Percentiles rank a stretch among this genome's conserved stretches.
Conservation (phyloP, 2,797 vertebrate genomes). For the Masticophis lateralis region DNA sequence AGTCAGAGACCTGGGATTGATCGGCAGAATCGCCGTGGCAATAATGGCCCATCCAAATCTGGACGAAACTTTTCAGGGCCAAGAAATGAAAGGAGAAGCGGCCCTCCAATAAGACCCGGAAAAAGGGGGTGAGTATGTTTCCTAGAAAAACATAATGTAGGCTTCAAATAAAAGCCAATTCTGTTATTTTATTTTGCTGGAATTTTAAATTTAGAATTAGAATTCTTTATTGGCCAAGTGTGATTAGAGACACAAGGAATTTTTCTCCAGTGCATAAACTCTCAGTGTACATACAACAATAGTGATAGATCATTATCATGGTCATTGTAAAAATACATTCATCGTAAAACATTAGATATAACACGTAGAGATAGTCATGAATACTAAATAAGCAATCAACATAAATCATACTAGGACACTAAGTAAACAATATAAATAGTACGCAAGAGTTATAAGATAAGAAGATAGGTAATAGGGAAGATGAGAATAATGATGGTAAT, state of each 20-base stretch:
- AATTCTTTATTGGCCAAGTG: neutral
- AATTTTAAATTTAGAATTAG: neutral
- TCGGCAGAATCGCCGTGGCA: constrained; percentile 89
- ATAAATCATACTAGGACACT: too few species aligned
- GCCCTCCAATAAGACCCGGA: constrained; percentile 81
- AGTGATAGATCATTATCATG: too few species aligned
- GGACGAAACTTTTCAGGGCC: constrained; percentile 88
- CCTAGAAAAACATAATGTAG: neutral
- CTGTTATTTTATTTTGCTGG: neutral
- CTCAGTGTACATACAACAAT: neutral
- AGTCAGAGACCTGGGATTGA: constrained; percentile 90
- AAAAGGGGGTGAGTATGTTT: constrained; percentile 87
- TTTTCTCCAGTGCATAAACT: neutral
- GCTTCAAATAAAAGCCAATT: neutral
- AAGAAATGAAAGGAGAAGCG: constrained; percentile 88
- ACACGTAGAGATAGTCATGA: too few species aligned
- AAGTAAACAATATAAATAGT: too few species aligned
- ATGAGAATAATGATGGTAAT: too few species aligned
- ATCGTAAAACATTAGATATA: too few species aligned
- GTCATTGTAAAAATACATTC: too few species aligned
- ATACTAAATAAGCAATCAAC: too few species aligned
- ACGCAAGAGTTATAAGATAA: too few species aligned
- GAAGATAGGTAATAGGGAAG: too few species aligned
- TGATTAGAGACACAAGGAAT: neutral
- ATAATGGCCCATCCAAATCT: constrained; percentile 83